Base-by-base conservation (phyloP, 2,113 vertebrate genomes). In the Heterocephalus glaber region DNA sequence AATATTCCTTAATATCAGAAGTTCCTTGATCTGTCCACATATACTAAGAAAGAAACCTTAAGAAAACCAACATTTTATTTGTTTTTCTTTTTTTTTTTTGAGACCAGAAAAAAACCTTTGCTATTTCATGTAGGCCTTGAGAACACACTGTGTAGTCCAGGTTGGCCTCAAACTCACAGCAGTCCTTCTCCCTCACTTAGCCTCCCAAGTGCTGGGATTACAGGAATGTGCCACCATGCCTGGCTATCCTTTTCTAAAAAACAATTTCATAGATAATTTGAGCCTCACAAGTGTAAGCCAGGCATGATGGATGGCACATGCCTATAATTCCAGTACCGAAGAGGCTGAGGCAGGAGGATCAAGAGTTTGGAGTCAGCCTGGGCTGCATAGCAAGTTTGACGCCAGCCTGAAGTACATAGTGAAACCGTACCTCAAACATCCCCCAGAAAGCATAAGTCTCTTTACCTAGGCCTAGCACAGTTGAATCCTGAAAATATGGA, bases 401-500 rank as follows among this genome's bases (percentile, higher is more conserved):
- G 10, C 30, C 63, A 65, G 28, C 63, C 63, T 49, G 13, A 77
- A 44, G 28, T 30, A 52, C 28, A 19, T 49, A 79, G 28, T 17
- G 3, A 79, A 52, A 52, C 30, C 47, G 1, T 19, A 20, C 52
- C 47, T 79, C 47, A 79, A 35, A 52, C 30, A 20, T 54, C 28
- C 76, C 26, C 11, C n/a, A 58, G 38, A 38, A 56, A 82, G 24
- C 20, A 1, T 92, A 33, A 86, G 17, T 90, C 26, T 92, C 41
- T 68, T 65, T 72, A 38, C 38, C 47, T 90, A 35, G 12, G 17
- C 61, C 86, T 82, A 33, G 11, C 82, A 66, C 49, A 95, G 22
- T 26, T 63, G 88, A 92, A 52, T 85, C 49, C 47, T 94, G 28
- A 58, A 85, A 70, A 86, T 94, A 33, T 49, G 14, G 72, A 97